phyloP scores from a whole-genome alignment of 2,797 vertebrate genomes.

The Urosaurus nigricauda region DNA sequence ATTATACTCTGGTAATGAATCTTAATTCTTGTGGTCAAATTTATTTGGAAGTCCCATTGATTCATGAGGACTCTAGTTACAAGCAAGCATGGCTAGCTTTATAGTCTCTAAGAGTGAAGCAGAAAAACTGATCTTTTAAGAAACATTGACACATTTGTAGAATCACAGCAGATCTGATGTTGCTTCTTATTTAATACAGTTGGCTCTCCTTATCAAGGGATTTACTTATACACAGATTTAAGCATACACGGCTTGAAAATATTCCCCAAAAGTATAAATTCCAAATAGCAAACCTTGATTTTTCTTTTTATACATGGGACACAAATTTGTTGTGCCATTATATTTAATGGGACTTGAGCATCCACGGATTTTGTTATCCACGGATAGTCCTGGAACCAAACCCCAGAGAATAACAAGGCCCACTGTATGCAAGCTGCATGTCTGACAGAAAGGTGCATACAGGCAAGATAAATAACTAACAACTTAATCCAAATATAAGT shows the following conservation, averaged over 20 bases:
- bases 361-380: too few species aligned
- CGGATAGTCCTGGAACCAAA: too few species aligned
- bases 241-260: too few species aligned
- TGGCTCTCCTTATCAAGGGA: too few species aligned
- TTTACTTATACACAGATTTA: too few species aligned
- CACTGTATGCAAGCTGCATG: background rate
- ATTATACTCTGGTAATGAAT: background rate
- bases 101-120: background rate
- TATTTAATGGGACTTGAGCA: too few species aligned
- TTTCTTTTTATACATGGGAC: too few species aligned
- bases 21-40: background rate
- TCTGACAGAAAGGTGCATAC: too few species aligned
- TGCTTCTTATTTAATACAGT: background rate
- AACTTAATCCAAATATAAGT: background rate
- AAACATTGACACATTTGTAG: background rate
- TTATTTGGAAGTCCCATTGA: background rate
- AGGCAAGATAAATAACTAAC: background rate
- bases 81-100: background rate
- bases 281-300: too few species aligned
- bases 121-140: background rate
- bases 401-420: too few species aligned
- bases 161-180: background rate
- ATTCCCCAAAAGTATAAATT: too few species aligned
- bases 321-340: too few species aligned
- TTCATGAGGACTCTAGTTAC: background rate